phyloP scores from a whole-genome alignment of 1,140 invertebrate species.

The Rhopalosiphum padi region DNA sequence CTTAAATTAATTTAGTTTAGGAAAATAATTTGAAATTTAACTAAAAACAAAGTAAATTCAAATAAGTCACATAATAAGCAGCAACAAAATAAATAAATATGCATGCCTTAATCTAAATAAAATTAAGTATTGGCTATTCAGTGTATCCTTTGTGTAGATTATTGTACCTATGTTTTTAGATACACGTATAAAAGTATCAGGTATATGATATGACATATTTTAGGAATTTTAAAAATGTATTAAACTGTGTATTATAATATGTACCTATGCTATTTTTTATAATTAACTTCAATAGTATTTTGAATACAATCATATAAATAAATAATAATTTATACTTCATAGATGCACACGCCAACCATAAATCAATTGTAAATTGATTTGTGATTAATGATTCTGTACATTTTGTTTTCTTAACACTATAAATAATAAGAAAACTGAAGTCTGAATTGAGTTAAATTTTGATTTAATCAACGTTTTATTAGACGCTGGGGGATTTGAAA shows the following conservation, averaged over 20 bases:
- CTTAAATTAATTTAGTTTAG: too few species aligned
- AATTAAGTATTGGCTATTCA: background rate
- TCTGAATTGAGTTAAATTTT: background rate
- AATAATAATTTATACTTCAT: background rate
- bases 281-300: too few species aligned
- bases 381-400: background rate
- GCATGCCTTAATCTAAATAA: slow-evolving; percentile 48
- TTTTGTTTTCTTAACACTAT: background rate
- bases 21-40: too few species aligned
- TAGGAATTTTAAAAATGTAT: background rate
- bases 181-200: background rate
- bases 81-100: slow-evolving; percentile 42
- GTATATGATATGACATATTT: background rate
- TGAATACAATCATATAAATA: background rate
- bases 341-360: background rate
- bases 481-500: background rate
- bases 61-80: slow-evolving; percentile 28
- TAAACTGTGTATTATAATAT: too few species aligned
- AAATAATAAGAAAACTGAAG: background rate
- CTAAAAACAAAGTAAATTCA: background rate
- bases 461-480: too few species aligned
- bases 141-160: background rate
- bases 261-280: too few species aligned
- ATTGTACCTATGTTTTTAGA: background rate
- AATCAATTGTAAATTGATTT: background rate